A percentile compares a stretch with the other conserved stretches of the same genome.
phyloP scores from a whole-genome alignment of 2,888 invertebrate genomes.

The Cheiracanthium punctorium region DNA sequence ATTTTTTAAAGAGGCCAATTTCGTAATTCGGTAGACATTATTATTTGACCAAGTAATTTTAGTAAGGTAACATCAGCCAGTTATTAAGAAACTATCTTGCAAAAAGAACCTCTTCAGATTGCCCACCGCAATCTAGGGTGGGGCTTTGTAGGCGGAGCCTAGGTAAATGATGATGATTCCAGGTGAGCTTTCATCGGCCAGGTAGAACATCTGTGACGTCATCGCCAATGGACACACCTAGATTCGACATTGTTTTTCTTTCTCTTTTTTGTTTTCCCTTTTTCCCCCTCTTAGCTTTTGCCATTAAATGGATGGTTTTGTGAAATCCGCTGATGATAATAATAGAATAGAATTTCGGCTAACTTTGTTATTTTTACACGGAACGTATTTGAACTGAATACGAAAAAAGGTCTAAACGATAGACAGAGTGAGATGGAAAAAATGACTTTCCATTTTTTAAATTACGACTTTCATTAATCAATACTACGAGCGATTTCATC shows the following conservation, averaged over 20 bases:
- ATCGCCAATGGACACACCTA: conserved; percentile 51
- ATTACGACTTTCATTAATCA: conserved; percentile 2
- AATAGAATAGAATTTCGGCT: conserved; percentile 10
- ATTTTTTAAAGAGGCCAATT: conserved; percentile 48
- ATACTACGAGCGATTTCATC: background rate
- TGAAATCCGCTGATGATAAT: conserved; percentile 2
- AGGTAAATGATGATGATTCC: conserved; percentile 57
- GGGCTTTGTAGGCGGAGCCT: conserved; percentile 33
- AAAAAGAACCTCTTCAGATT: conserved; percentile 19
- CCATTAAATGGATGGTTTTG: background rate
- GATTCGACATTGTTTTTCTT: conserved; percentile 1
- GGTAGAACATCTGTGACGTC: conserved; percentile 61
- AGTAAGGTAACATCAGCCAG: conserved; percentile 13
- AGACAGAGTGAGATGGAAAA: background rate
- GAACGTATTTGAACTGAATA: background rate
- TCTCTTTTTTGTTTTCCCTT: background rate
- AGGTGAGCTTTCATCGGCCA: conserved; percentile 55
- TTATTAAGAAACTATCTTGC: conserved; percentile 40
- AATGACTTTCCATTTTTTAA: background rate
- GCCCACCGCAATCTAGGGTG: conserved; percentile 43
- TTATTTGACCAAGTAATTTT: conserved; percentile 61
- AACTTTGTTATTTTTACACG: background rate
- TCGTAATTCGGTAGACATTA: conserved; percentile 62
- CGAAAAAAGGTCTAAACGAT: background rate
- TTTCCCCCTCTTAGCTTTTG: background rate